Conservation (phyloP, 2,888 invertebrate genomes). For the Limnephilus lunatus region DNA sequence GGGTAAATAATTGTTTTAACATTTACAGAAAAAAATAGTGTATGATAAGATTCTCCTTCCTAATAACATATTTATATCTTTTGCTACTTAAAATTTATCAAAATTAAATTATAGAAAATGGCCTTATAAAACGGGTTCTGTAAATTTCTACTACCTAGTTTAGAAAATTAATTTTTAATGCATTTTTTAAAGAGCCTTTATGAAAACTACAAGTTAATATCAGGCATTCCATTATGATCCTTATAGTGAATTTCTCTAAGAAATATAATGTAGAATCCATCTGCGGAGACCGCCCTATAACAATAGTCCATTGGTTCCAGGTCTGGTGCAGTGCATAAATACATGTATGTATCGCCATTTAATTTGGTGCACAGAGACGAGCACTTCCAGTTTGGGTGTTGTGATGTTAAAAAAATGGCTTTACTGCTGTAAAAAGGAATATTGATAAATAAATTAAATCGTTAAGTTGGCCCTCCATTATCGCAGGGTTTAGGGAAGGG, state of each 20-base stretch:
- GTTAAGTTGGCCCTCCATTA: conserved; percentile 4
- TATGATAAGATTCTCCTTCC: background rate
- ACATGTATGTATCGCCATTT: background rate
- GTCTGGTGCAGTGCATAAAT: background rate
- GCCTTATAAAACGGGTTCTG: background rate
- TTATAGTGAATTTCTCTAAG: background rate
- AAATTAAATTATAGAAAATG: background rate
- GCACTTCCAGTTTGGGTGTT: background rate
- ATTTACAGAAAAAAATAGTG: background rate
- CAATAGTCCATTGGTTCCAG: background rate
- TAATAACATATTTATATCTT: background rate
- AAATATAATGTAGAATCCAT: background rate
- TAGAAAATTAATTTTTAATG: too few relatives aligned
- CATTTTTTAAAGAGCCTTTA: background rate
- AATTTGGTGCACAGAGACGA: background rate
- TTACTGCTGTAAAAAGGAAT: background rate
- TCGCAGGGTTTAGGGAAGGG: conserved; percentile 5
- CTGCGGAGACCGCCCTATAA: background rate
- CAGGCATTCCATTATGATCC: background rate
- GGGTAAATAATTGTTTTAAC: background rate
- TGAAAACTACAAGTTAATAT: background rate
- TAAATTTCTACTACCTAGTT: background rate
- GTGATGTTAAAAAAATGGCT: background rate
- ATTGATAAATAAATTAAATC: background rate
- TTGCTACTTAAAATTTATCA: background rate